Conservation (phyloP, 2,888 invertebrate species). For the Pharmacophagus antenor region DNA sequence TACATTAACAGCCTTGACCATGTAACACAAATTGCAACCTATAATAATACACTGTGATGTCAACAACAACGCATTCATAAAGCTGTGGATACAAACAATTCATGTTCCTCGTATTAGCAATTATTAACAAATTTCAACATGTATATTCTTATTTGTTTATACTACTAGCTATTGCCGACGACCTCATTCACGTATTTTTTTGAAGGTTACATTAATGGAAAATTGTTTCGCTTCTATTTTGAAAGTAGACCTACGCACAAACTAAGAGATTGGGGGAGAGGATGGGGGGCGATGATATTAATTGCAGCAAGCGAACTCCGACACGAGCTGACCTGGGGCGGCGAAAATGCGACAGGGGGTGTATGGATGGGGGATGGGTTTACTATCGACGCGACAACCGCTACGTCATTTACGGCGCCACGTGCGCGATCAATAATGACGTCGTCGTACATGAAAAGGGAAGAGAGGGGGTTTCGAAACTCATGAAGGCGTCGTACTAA, state of each 20-base stretch:
- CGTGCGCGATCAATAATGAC: conserved; percentile 80
- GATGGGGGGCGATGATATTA: conserved; percentile 39
- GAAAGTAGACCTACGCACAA: conserved; percentile 44
- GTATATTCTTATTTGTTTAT: background rate
- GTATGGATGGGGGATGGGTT: conserved; percentile 53
- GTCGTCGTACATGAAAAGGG: conserved; percentile 52
- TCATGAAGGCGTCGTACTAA: conserved; percentile 23
- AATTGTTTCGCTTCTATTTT: conserved; percentile 30
- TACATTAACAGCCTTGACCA: conserved; percentile 7
- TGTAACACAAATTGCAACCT: conserved; percentile 6
- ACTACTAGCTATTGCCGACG: background rate
- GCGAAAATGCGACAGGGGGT: conserved; percentile 41
- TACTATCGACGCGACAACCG: conserved; percentile 55
- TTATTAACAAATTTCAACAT: background rate
- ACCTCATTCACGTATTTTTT: conserved; percentile 8
- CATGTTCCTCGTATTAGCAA: background rate
- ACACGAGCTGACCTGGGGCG: conserved; percentile 37
- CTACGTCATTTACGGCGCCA: conserved; percentile 79
- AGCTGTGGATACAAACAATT: background rate
- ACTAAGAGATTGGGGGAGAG: background rate
- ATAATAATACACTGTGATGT: conserved; percentile 17
- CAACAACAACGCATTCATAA: conserved; percentile 7
- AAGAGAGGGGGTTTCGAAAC: conserved; percentile 23
- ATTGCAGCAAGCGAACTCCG: conserved; percentile 51
- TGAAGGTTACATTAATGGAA: conserved; percentile 37